Evolutionary conservation across 2,888 invertebrate species (phyloP), one percentile per base, ranked within the genome.

Genomic region (Callyntrura sp.): DNA sequence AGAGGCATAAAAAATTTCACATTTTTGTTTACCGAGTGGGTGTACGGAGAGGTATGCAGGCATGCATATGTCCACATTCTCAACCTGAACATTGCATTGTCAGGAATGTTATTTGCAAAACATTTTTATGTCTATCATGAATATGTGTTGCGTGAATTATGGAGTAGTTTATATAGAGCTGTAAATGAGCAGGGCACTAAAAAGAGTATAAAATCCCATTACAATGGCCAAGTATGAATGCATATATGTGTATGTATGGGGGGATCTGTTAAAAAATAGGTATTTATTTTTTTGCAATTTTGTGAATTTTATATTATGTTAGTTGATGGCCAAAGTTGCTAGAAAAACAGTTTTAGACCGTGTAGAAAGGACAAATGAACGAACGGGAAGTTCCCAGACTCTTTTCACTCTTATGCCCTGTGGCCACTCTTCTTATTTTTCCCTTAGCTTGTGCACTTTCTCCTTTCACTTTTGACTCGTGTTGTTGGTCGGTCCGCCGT

Each of bases 381-480:
- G 86, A 79, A 79, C 73, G 73, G 85, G 79, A 85, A 89, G 89
- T 84, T 84, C 68, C 84, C 79, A 89, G 79, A 84, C 79, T 79
- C 78, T 65, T 79, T 79, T 68, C 51, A 60, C 78, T 88, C 62
- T 89, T 60, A 78, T 85, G 84, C 89, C 85, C 89, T 79, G 68
- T 89, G 89, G 85, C 89, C 79, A 89, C 89, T 85, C 68, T 45
- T 84, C 60, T 89, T 73, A 81, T 25, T 70, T 88, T 89, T 79
- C 85, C 57, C 84, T 89, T 78, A 79, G 70, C 73, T 65, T 86
- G 70, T 70, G 57, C 87, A 81, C 87, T 87, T 87, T 84, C 82
- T 70, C 68, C 84, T 84, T 82, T 86, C 86, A 86, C 81, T 87
- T 87, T 81, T 81, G 87, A 81, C 87, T 86, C 68, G 85, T 76